Evolutionary conservation across 2,888 invertebrate species (phyloP).

Genomic region (Archips xylosteana): DNA sequence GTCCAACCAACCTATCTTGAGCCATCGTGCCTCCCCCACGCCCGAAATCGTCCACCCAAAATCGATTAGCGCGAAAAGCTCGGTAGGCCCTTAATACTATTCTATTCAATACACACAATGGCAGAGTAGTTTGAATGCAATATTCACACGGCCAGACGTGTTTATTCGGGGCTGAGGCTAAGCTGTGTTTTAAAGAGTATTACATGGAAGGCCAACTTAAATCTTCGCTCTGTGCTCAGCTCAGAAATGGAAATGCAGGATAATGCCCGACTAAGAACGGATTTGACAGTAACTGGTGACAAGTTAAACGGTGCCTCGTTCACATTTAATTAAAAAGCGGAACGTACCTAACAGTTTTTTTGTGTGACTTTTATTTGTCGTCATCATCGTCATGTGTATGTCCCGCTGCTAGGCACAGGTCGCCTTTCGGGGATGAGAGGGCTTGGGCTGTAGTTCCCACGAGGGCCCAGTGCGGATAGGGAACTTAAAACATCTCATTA

Average conservation of each 20-base stretch:
- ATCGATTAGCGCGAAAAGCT: too few species aligned
- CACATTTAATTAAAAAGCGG: conserved; percentile 56
- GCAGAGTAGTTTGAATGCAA: conserved; percentile 44
- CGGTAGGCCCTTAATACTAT: too few species aligned
- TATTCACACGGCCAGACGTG: conserved; percentile 51
- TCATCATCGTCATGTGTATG: too few species aligned
- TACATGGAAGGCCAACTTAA: conserved; percentile 58
- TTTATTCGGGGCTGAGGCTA: conserved; percentile 51
- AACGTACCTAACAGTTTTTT: conserved; percentile 34
- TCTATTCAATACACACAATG: background rate
- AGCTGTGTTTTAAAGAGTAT: conserved; percentile 61
- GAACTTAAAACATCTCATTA: too few species aligned
- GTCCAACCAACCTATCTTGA: too few species aligned
- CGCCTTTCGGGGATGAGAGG: too few species aligned
- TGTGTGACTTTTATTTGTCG: background rate
- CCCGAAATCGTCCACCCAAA: too few species aligned
- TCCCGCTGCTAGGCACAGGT: too few species aligned
- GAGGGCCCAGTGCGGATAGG: too few species aligned
- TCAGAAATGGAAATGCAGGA: conserved; percentile 69
- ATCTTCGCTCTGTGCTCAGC: conserved; percentile 58
- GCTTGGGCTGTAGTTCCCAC: too few species aligned
- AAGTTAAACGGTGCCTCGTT: conserved; percentile 60
- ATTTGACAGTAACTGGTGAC: conserved; percentile 53
- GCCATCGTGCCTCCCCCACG: too few species aligned
- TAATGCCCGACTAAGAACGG: conserved; percentile 63